phyloP scores from a whole-genome alignment of 2,797 vertebrate species.

The Acipenser transmontanus region DNA sequence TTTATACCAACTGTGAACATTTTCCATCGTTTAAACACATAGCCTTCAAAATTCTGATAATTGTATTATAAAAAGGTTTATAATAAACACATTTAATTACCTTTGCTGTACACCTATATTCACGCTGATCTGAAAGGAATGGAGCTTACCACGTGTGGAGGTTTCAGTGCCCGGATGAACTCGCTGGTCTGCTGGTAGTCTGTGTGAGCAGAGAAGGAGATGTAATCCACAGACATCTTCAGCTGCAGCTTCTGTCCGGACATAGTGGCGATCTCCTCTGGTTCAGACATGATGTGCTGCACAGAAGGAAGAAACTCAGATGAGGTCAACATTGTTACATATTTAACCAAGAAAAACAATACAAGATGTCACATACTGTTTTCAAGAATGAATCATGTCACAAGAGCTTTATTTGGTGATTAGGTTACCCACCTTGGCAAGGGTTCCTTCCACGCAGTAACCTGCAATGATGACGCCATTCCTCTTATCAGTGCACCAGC shows the following conservation, averaged over 20 bases:
- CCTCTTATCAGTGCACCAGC: conserved; percentile 96
- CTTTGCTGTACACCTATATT: too few species aligned
- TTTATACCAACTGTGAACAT: too few species aligned
- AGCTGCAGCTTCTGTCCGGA: conserved; percentile 89
- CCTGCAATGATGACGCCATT: conserved; percentile 94
- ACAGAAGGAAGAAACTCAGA: conserved; percentile 9
- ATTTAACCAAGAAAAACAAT: too few species aligned
- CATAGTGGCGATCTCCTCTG: conserved; percentile 92
- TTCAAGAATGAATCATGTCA: neutral
- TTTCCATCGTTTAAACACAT: too few species aligned
- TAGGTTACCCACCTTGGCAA: conserved; percentile 76
- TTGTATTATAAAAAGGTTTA: too few species aligned
- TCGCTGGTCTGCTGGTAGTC: conserved; percentile 97
- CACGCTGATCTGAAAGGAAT: too few species aligned
- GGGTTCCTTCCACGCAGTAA: conserved; percentile 91
- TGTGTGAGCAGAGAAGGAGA: conserved; percentile 94
- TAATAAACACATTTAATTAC: too few species aligned
- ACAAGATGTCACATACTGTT: too few species aligned
- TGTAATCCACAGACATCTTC: conserved; percentile 98
- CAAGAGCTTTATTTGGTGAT: neutral
- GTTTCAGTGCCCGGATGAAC: conserved; percentile 92
- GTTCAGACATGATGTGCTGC: conserved; percentile 96
- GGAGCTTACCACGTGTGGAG: conserved; percentile 84
- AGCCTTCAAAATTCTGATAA: too few species aligned
- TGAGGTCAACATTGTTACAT: too few species aligned